Evolutionary conservation across 2,888 invertebrate species (phyloP), one percentile per base, ranked within the genome.

Genomic region (Megamerina dolium): DNA sequence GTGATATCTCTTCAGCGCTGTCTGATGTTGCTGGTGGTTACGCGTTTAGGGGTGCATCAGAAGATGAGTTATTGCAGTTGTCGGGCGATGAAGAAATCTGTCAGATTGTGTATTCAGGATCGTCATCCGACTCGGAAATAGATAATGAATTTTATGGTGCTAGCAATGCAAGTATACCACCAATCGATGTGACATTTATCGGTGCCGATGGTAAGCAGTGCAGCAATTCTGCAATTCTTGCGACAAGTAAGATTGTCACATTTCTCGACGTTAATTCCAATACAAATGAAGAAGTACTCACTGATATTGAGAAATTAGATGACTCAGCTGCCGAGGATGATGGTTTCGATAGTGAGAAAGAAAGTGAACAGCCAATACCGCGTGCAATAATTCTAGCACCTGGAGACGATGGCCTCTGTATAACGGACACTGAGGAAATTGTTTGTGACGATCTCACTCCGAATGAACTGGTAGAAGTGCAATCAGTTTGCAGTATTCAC

Each of bases 261-360:
- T 63, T 63, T 34, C 45, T 70, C 2, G 54, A 55, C 35, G 49
- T 63, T 3, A 44, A 51, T 5, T 31, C 49, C 3, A 55, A 49
- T 23, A 38, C 37, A 14, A 49, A 56, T 21, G 72, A 73, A 21
- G 73, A 73, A 33, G 67, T 64, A 2, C 17, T 71, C 3, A 76
- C 76, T 5, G 76, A 77, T 54, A 59, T 72, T 13, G 76, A 76
- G 57, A 70, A 72, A 49, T 57, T 76, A n/a, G 69, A 73, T 41
- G 64, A 69, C 23, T 68, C 70, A 0, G 59, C 61, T 1, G 66
- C 60, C n/a, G 58, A 57, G 13, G 50, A 53, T 8, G 61, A 64
- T 8, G 54, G 60, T 37, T 58, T 58, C n/a, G 60, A 64, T 47
- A 55, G 58, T 29, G 66, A 70, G 21, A 68, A 68, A 5, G 52